Evolutionary conservation across 2,797 vertebrate species (phyloP).

Genomic region (Galaxias olidus): DNA sequence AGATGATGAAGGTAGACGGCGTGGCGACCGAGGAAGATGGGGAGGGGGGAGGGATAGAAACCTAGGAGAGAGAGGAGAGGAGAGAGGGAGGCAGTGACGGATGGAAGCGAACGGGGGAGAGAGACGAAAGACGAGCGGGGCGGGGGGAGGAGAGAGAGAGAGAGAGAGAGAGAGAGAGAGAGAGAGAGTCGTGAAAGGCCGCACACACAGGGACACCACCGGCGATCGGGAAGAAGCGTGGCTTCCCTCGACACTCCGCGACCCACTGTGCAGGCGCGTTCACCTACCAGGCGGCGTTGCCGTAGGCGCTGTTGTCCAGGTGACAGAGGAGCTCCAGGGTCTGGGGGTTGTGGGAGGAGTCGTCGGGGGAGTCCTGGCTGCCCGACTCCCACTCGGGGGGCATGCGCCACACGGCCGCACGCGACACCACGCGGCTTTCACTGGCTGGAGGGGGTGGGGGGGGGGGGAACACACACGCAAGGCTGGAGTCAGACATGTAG

Average conservation of each 20-base stretch:
- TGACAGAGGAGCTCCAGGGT: constrained; percentile 96
- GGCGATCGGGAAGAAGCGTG: constrained; percentile 9
- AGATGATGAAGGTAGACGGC: too few relatives aligned
- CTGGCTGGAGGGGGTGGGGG: constrained; percentile 80
- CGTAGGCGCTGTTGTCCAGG: constrained; percentile 87
- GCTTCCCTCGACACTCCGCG: constrained; percentile 44
- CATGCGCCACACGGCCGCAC: constrained; percentile 95
- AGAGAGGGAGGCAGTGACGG: constrained; percentile 5
- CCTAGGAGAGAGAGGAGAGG: constrained; percentile 8
- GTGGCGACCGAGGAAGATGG: background rate
- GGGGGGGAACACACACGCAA: constrained; percentile 54
- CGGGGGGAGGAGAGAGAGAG: background rate
- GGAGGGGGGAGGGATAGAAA: background rate
- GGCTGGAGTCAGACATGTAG: constrained; percentile 16
- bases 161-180: background rate
- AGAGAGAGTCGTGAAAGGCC: background rate
- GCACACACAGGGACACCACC: too few relatives aligned
- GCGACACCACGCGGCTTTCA: constrained; percentile 90
- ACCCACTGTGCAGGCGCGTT: constrained; percentile 63
- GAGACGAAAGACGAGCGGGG: background rate
- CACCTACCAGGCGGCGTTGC: constrained; percentile 92
- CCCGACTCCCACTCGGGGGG: constrained; percentile 93
- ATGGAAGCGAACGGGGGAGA: background rate
- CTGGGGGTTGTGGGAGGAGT: constrained; percentile 93
- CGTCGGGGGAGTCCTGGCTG: constrained; percentile 93